phyloP scores from a whole-genome alignment of 2,797 vertebrate genomes.

The Hypotaenidia philippensis region DNA sequence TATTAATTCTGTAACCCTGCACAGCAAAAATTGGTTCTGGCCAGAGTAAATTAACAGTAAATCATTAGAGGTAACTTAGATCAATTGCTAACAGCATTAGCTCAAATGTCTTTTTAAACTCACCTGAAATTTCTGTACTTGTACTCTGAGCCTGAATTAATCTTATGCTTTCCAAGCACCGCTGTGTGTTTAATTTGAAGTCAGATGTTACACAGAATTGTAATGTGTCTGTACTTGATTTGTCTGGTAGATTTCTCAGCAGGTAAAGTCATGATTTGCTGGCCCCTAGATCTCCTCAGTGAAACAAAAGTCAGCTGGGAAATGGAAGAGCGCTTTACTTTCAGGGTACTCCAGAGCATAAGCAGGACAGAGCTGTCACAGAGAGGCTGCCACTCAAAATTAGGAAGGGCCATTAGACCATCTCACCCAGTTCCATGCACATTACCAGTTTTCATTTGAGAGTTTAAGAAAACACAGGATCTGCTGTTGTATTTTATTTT shows the following conservation, averaged over 20 bases:
- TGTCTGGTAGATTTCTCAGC: not conserved
- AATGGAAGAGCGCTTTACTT: not conserved
- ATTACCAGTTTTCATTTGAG: not conserved
- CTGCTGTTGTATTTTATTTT: not conserved
- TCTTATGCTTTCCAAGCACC: not conserved
- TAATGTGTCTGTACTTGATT: not conserved
- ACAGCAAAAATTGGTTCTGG: not conserved
- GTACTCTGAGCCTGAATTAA: not conserved
- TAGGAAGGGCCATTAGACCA: not conserved
- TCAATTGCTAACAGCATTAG: slow-evolving; percentile 15
- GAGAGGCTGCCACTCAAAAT: not conserved
- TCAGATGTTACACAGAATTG: not conserved
- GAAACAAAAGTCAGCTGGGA: not conserved
- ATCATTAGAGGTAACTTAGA: slow-evolving; percentile 33
- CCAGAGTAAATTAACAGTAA: slow-evolving; percentile 18
- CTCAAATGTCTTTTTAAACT: slow-evolving; percentile 13
- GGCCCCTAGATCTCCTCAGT: not conserved
- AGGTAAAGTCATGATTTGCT: not conserved
- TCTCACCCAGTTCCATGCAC: not conserved
- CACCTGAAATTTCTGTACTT: slow-evolving; percentile 23
- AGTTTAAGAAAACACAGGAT: not conserved
- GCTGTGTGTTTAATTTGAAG: not conserved
- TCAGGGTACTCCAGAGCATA: not conserved
- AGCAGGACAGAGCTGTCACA: not conserved
- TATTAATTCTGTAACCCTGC: not conserved